Percentiles rank a stretch among this genome's conserved stretches.
These are phyloP conservation scores for Columba janthina DNA, from an alignment of 2,113 vertebrate genomes.

Conservation along the genomic window DNA sequence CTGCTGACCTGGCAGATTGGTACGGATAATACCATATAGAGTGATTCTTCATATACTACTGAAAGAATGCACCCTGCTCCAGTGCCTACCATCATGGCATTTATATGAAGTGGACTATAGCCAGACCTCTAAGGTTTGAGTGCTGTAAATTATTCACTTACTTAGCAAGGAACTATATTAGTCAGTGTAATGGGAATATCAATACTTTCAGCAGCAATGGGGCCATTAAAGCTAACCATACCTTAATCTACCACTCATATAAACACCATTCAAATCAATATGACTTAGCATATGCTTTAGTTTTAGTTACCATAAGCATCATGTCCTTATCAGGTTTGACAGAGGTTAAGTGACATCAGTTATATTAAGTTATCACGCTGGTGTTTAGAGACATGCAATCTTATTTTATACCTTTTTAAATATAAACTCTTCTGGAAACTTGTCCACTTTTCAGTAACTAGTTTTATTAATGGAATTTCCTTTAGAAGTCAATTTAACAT, in stretches of 20 bases:
- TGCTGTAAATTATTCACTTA: neutral
- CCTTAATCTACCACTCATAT: neutral
- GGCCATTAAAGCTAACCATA: neutral
- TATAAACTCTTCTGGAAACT: neutral
- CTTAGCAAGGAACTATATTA: neutral
- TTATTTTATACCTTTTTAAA: neutral
- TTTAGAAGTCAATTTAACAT: neutral
- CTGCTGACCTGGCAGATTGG: neutral
- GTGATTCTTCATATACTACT: neutral
- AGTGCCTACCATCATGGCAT: accelerated
- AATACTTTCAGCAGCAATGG: neutral
- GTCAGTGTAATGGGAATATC: neutral
- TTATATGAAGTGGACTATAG: neutral
- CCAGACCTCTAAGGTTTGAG: neutral
- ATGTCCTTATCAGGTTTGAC: neutral
- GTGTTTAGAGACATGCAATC: neutral
- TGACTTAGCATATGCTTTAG: neutral
- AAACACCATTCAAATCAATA: neutral
- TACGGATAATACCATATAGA: neutral
- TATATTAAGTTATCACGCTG: neutral
- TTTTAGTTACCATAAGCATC: neutral
- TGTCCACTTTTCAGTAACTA: neutral
- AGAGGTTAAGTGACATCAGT: neutral
- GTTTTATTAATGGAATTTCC: neutral
- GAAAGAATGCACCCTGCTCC: neutral